These are phyloP conservation scores for Nesogale talazaci DNA, from an alignment of 2,113 vertebrate species.

Conservation along the genomic window DNA sequence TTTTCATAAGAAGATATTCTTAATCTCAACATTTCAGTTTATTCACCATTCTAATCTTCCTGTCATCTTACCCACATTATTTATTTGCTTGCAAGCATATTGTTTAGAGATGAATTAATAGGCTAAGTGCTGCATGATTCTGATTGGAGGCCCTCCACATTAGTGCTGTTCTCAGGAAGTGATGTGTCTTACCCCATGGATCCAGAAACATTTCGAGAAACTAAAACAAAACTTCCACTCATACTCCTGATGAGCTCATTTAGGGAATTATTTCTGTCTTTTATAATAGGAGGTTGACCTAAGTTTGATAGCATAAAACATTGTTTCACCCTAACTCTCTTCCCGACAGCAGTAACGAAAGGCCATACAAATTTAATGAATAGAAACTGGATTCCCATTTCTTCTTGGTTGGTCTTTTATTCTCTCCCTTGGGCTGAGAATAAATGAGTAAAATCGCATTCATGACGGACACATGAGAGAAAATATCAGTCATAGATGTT, in stretches of 20 bases:
- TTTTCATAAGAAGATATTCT: not conserved
- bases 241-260: slow-evolving; percentile 3
- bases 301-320: slow-evolving; percentile 53
- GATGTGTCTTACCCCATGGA: not conserved
- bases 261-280: slow-evolving; percentile 22
- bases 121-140: not conserved
- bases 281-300: slow-evolving; percentile 45
- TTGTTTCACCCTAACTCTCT: slow-evolving; percentile 8
- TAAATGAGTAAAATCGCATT: slow-evolving; percentile 61
- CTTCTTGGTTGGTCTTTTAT: slow-evolving; percentile 57
- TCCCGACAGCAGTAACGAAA: slow-evolving; percentile 35
- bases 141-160: not conserved
- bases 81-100: not conserved
- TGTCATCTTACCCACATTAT: not conserved
- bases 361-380: slow-evolving; percentile 75
- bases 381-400: slow-evolving; percentile 59
- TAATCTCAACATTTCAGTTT: not conserved
- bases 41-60: not conserved
- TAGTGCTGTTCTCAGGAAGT: not conserved
- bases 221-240: not conserved
- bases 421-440: slow-evolving; percentile 45
- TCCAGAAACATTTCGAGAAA: slow-evolving; percentile 13
- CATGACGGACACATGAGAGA: not conserved
- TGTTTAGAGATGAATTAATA: not conserved
- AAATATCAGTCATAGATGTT: slow-evolving; percentile 36